These are phyloP conservation scores for Thalassoma bifasciatum DNA, from an alignment of 2,113 vertebrate genomes.

Conservation along the genomic window DNA sequence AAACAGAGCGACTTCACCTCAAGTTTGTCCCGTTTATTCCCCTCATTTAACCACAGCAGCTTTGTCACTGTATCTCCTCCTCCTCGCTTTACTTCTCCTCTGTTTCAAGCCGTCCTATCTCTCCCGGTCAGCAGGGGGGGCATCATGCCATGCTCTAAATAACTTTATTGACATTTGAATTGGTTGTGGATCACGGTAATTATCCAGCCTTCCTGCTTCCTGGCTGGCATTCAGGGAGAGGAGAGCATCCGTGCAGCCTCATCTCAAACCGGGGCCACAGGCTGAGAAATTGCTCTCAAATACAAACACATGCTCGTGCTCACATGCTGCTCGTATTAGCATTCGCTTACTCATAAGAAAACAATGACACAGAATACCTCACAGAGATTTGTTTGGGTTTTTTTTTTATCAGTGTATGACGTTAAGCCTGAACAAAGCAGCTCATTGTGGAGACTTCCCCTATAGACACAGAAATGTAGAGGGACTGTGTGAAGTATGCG, in stretches of 20 bases:
- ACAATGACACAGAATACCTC: conserved; percentile 9
- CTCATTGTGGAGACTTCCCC: conserved; percentile 23
- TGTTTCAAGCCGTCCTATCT: conserved; percentile 14
- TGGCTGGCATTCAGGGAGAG: conserved; percentile 56
- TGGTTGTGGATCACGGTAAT: conserved; percentile 73
- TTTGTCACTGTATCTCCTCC: conserved; percentile 10
- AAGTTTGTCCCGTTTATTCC: conserved; percentile 17
- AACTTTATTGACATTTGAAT: conserved; percentile 80
- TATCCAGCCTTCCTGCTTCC: conserved; percentile 74
- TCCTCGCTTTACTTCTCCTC: conserved; percentile 20
- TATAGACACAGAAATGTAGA: conserved; percentile 50
- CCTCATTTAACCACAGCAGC: conserved; percentile 17
- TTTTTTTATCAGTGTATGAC: neutral
- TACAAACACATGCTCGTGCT: conserved; percentile 13
- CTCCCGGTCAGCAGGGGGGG: neutral
- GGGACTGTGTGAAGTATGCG: conserved; percentile 60
- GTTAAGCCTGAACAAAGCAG: conserved; percentile 25
- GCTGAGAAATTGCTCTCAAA: conserved; percentile 23
- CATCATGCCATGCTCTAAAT: conserved; percentile 70
- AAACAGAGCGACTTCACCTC: neutral
- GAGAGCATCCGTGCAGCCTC: conserved; percentile 34
- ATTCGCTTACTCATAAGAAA: neutral
- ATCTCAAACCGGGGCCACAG: conserved; percentile 32
- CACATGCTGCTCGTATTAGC: neutral
- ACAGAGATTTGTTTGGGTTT: neutral